Base-by-base conservation (phyloP, 1,140 invertebrate species). In the Drosophila arizonae region DNA sequence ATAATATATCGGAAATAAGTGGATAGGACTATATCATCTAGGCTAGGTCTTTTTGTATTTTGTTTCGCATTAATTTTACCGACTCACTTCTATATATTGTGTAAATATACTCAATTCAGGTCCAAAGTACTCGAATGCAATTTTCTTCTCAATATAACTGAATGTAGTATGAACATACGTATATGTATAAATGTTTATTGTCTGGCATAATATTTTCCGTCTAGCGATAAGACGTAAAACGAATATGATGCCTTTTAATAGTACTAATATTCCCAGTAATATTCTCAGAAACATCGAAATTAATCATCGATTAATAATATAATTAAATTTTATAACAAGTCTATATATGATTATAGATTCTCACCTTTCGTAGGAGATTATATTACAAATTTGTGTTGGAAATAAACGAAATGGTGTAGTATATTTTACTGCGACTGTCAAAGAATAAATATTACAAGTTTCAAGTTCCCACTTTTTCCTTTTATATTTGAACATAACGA, bases 101-200 rank as follows among this genome's bases (percentile, higher is more conserved):
- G 41, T 45, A 45, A 5, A 8, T 13, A 21, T 41, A 41, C 52
- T 30, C 15, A 30, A 45, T 21, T n/a, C 28, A 28, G 36, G 71
- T 62, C n/a, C 58, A 73, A 73, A 70, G 57, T 72, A n/a, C 41
- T 36, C 3, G 1, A 52, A 33, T 9, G 13, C n/a, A 57, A 36
- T 69, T 58, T 51, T 33, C 2, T 52, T 43, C 2, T 36, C 5
- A 50, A 50, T 46, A 41, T 6, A 21, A 52, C 50, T 52, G 17
- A 24, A 28, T 52, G 9, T 33, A 54, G 28, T 50, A 33, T 50
- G 2, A 30, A 41, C 46, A 43, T 58, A 28, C 0, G 26, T 28
- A 30, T 13, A 57, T 30, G 24, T 13, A 57, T 30, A 15, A n/a
- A 11, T 33, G 39, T 46, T 41, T 73, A 70, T 52, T 69, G 48